A percentile compares a stretch with the other conserved stretches of the same genome.
phyloP scores from a whole-genome alignment of 1,140 invertebrate species.

The Nebria ingens region DNA sequence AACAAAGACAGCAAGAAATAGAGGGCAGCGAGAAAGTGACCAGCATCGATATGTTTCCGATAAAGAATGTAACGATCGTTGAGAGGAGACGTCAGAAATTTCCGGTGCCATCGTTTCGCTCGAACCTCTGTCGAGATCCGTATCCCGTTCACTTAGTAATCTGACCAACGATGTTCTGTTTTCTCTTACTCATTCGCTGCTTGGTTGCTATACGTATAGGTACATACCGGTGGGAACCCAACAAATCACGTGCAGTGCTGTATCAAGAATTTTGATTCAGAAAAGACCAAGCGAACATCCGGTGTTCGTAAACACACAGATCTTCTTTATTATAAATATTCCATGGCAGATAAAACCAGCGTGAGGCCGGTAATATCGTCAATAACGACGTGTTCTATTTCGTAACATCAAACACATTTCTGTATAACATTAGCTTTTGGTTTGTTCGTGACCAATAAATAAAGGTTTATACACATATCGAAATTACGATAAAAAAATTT shows the following conservation, averaged over 20 bases:
- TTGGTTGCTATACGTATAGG: too few species aligned
- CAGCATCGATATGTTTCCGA: neutral
- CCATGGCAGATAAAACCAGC: too few species aligned
- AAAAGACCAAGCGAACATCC: too few species aligned
- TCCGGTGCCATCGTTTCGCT: neutral
- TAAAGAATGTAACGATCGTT: constrained; percentile 7
- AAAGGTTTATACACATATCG: too few species aligned
- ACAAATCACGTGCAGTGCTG: neutral
- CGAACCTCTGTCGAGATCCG: neutral
- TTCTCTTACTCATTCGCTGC: neutral
- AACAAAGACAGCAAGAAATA: neutral
- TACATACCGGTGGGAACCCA: neutral
- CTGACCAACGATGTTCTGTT: neutral
- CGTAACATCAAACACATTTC: too few species aligned
- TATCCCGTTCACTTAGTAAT: neutral
- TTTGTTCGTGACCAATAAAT: too few species aligned
- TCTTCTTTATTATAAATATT: too few species aligned
- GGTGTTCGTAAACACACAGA: too few species aligned
- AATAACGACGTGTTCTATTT: too few species aligned
- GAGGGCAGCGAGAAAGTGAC: neutral
- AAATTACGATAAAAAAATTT: too few species aligned
- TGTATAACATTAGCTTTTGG: too few species aligned
- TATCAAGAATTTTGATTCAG: neutral
- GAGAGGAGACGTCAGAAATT: neutral
- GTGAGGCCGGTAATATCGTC: too few species aligned